Base-by-base conservation (phyloP, 2,113 vertebrate genomes). In the Lasiurus borealis region DNA sequence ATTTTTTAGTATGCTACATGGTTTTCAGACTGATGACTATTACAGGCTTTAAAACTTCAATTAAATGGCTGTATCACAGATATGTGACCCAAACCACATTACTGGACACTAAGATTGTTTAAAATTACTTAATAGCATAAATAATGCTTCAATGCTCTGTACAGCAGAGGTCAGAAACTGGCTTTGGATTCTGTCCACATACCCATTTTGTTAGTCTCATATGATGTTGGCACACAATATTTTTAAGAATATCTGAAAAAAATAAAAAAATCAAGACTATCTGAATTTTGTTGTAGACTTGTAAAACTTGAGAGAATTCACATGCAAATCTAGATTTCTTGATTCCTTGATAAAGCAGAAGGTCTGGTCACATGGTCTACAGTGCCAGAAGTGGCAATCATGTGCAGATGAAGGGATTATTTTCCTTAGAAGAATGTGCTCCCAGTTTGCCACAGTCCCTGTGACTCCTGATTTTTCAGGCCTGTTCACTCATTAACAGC, bases 91-190 rank as follows among this genome's bases (percentile, higher is more conserved):
- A 95, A n/a, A 13, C 36, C 82, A 68, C 59, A 82, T 90, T 50
- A 71, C 3, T 50, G 72, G 66, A 34, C 54, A 52, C 66, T 87
- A 95, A 71, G 34, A 81, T 50, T 44, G 16, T 84, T 96, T 95
- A 91, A 93, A 73, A 84, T 76, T 81, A 72, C 76, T 90, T 76
- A 48, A 94, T 85, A 36, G 76, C 40, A 57, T 78, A 93, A 93
- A 87, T 87, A 85, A 94, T 29, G 48, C 52, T 87, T 95, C 59
- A 81, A 7, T 0, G 1, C 50, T 83, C 71, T 77, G 10, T 66
- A 64, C 12, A 34, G 40, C 18, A 44, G 46, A 89, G 75, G 84
- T 82, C 54, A 88, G 78, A 90, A 75, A 59, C 8, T 48, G 50
- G 44, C 25, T 8, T 44, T 84, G 25, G 34, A 72, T 87, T 72